Conservation (phyloP, 1,140 invertebrate species). For the Pantala flavescens region DNA sequence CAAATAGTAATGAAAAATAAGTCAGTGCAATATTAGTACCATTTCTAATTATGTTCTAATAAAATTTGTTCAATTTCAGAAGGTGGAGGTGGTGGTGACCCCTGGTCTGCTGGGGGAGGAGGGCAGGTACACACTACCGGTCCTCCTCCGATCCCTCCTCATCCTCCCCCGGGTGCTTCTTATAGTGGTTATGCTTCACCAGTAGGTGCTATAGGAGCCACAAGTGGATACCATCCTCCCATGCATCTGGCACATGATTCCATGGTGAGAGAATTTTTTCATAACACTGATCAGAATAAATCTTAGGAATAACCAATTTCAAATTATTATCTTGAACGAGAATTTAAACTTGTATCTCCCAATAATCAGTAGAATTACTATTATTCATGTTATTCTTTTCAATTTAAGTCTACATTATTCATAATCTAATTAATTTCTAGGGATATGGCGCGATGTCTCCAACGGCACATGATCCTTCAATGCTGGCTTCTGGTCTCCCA, state of each 20-base stretch:
- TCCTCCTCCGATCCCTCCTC: constrained; percentile 17
- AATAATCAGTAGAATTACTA: too few species aligned
- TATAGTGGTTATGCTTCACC: constrained; percentile 35
- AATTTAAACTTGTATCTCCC: too few species aligned
- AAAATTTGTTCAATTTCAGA: not conserved
- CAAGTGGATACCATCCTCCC: constrained; percentile 31
- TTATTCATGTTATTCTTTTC: too few species aligned
- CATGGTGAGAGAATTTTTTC: constrained; percentile 51
- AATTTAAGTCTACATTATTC: too few species aligned
- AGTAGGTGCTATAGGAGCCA: constrained; percentile 27
- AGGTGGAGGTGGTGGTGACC: not conserved
- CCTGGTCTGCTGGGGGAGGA: constrained; percentile 19
- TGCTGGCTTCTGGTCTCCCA: constrained; percentile 62
- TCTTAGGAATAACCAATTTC: too few species aligned
- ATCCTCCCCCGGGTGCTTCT: constrained; percentile 20
- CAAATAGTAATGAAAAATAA: too few species aligned
- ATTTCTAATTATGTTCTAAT: too few species aligned
- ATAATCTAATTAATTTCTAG: constrained; percentile 28
- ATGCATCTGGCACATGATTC: constrained; percentile 50
- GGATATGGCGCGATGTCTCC: constrained; percentile 48
- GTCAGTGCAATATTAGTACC: too few species aligned
- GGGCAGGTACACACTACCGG: constrained; percentile 29
- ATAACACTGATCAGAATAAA: too few species aligned
- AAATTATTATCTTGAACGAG: too few species aligned
- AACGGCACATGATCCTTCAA: constrained; percentile 35